These are phyloP conservation scores for Mactra quadrangularis DNA, from an alignment of 1,140 invertebrate genomes.

Conservation along the genomic window DNA sequence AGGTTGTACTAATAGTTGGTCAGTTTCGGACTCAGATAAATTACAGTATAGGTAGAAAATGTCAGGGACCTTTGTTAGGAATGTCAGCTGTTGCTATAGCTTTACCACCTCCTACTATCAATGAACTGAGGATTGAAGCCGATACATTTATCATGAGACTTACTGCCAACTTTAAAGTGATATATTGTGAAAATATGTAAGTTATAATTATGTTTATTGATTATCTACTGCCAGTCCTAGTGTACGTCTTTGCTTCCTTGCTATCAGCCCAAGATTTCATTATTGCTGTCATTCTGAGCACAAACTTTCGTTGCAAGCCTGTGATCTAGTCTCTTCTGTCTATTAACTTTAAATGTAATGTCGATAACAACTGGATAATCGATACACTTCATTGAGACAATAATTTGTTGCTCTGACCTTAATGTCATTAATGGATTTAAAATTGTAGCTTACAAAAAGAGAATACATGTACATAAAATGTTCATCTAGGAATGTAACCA, in stretches of 20 bases:
- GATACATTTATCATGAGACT: conserved; percentile 99
- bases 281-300: too few relatives aligned
- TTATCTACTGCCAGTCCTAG: background rate
- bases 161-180: conserved; percentile 97
- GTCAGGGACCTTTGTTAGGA: conserved; percentile 93
- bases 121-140: conserved; percentile 97
- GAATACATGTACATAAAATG: too few relatives aligned
- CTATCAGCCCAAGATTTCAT: background rate
- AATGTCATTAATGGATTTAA: too few relatives aligned
- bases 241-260: background rate
- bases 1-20: conserved; percentile 96
- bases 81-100: conserved; percentile 98
- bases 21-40: conserved; percentile 95
- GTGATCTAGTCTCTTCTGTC: too few relatives aligned
- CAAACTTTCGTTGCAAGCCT: too few relatives aligned
- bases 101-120: conserved; percentile 96
- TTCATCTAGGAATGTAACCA: too few relatives aligned
- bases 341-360: too few relatives aligned
- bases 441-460: too few relatives aligned
- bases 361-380: too few relatives aligned
- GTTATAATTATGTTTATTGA: conserved; percentile 55
- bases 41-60: conserved; percentile 91
- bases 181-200: conserved; percentile 98
- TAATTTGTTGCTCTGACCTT: too few relatives aligned
- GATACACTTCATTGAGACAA: too few relatives aligned